Conservation (phyloP, 2,888 invertebrate genomes). For the Amphiduros pacificus region DNA sequence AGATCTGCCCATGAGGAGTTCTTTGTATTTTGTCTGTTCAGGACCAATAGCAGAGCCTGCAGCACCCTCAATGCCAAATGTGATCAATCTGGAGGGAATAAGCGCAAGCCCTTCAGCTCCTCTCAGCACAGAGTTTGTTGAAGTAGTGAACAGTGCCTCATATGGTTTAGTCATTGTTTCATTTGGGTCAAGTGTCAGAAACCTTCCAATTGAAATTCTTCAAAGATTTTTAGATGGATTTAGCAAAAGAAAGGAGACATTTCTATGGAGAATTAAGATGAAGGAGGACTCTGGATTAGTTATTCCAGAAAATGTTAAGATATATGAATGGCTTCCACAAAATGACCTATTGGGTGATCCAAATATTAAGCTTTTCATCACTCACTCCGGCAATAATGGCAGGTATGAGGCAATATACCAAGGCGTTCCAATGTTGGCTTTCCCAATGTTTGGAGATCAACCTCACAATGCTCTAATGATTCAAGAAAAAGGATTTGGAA, state of each 20-base stretch:
- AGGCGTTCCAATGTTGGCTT: slow-evolving; percentile 13
- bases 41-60: slow-evolving; percentile 3
- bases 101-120: no score
- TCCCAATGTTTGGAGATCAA: slow-evolving; percentile 5
- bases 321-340: slow-evolving; percentile 12
- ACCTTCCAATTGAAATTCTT: neutral
- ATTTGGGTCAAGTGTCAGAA: slow-evolving; percentile 4
- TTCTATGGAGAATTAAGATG: neutral
- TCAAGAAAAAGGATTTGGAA: neutral
- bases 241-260: neutral
- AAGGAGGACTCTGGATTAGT: neutral
- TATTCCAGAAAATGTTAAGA: slow-evolving; percentile 8
- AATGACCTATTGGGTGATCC: slow-evolving; percentile 15
- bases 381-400: slow-evolving; percentile 10
- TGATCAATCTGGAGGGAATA: slow-evolving; percentile 9
- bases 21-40: neutral
- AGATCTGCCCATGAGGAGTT: no score
- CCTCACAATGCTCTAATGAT: slow-evolving; percentile 7
- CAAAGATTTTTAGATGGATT: slow-evolving; percentile 2
- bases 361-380: slow-evolving; percentile 13
- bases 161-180: slow-evolving; percentile 2
- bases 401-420: slow-evolving; percentile 11
- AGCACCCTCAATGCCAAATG: slow-evolving; percentile 8
- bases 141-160: neutral
- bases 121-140: neutral